phyloP scores from a whole-genome alignment of 1,140 invertebrate genomes.

The Leguminivora glycinivorella region DNA sequence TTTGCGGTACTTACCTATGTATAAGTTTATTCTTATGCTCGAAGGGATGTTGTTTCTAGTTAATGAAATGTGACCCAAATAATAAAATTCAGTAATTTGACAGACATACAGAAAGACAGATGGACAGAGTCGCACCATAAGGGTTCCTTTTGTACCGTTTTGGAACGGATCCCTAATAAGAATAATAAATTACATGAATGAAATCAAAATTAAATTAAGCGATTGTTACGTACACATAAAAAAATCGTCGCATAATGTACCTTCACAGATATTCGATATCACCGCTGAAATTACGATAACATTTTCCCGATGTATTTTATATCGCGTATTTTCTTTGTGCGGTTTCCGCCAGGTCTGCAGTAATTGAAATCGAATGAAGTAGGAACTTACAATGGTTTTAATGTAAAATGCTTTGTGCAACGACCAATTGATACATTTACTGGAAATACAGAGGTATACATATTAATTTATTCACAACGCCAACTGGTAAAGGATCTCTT shows the following conservation, averaged over 20 bases:
- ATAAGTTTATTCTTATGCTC: too few relatives aligned
- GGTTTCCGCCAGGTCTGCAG: constrained; percentile 29
- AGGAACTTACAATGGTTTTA: constrained; percentile 37
- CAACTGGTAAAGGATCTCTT: too few relatives aligned
- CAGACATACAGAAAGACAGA: too few relatives aligned
- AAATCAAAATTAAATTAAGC: not conserved
- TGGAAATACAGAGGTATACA: not conserved
- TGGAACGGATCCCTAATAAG: too few relatives aligned
- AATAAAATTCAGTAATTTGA: too few relatives aligned
- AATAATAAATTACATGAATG: too few relatives aligned
- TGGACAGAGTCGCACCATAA: too few relatives aligned
- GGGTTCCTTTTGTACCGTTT: too few relatives aligned
- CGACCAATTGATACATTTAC: constrained; percentile 30
- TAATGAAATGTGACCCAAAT: too few relatives aligned
- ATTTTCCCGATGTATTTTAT: constrained; percentile 13
- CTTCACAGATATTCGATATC: not conserved
- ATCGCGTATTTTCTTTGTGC: constrained; percentile 9
- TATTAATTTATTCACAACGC: not conserved
- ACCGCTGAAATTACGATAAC: not conserved
- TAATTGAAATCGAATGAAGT: constrained; percentile 39
- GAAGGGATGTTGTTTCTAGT: too few relatives aligned
- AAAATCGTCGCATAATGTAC: not conserved
- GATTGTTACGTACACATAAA: not conserved
- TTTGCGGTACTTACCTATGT: too few relatives aligned
- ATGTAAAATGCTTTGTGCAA: constrained; percentile 32